phyloP scores from a whole-genome alignment of 2,888 invertebrate genomes.

The Agonopterix alstromeriana region DNA sequence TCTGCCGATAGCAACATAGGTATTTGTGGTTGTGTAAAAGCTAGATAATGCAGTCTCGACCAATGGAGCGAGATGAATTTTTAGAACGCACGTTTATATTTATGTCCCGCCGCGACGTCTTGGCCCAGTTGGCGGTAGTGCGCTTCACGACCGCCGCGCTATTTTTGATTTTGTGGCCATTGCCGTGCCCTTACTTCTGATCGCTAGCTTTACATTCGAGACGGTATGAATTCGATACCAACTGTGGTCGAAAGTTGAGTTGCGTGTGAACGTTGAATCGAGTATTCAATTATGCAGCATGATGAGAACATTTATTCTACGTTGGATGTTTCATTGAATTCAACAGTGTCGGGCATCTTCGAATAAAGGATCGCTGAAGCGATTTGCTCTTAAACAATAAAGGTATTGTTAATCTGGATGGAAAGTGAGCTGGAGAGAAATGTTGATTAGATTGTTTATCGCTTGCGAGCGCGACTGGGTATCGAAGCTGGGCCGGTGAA shows the following conservation, averaged over 20 bases:
- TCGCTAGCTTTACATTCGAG: too few relatives aligned
- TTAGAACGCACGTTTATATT: slow-evolving; percentile 41
- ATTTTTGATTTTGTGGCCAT: slow-evolving; percentile 56
- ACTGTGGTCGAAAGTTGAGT: neutral
- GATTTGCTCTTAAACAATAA: slow-evolving; percentile 40
- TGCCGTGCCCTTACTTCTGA: slow-evolving; percentile 38
- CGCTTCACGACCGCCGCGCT: slow-evolving; percentile 33
- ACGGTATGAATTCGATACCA: slow-evolving; percentile 11
- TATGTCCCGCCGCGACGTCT: slow-evolving; percentile 18
- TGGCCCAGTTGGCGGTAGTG: slow-evolving; percentile 57
- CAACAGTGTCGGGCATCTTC: slow-evolving; percentile 12
- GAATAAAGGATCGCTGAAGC: slow-evolving; percentile 23
- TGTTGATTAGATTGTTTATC: slow-evolving; percentile 37
- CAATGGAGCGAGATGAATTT: slow-evolving; percentile 30
- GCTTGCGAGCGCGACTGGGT: slow-evolving; percentile 1
- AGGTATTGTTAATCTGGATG: slow-evolving; percentile 44
- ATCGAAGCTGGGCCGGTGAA: too few relatives aligned
- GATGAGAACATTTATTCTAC: neutral
- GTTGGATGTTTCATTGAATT: slow-evolving; percentile 6
- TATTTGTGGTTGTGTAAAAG: slow-evolving; percentile 29
- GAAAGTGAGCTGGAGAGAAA: slow-evolving; percentile 45
- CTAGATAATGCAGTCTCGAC: slow-evolving; percentile 30
- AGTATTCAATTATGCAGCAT: neutral
- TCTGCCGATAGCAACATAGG: slow-evolving; percentile 12
- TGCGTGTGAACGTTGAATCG: neutral